Conservation (phyloP, 2,797 vertebrate genomes). For the Malurus leucopterus region DNA sequence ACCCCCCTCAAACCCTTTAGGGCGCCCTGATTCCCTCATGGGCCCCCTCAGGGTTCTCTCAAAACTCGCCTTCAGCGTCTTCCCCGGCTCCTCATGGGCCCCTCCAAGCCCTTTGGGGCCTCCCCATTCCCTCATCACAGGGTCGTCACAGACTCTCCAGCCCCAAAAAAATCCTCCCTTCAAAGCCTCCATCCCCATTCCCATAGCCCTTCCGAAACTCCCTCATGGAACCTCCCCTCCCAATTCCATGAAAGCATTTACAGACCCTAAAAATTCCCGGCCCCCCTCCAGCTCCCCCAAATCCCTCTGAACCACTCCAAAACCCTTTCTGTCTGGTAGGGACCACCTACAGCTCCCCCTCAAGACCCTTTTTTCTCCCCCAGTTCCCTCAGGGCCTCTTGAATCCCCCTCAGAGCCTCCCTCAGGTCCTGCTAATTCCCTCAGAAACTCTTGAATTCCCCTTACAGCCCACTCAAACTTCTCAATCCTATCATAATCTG, state of each 20-base stretch:
- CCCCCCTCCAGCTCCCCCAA: too few species aligned
- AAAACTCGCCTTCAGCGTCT: neutral
- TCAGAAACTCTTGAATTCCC: neutral
- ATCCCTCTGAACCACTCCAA: too few species aligned
- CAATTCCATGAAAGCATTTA: neutral
- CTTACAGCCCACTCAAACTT: neutral
- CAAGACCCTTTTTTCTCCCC: too few species aligned
- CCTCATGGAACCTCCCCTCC: rapidly evolving
- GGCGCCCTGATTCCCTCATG: rapidly evolving
- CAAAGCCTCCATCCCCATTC: neutral
- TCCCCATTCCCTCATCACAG: neutral
- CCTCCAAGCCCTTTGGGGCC: neutral
- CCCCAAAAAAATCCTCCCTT: too few species aligned
- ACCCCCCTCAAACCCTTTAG: neutral
- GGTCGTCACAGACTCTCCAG: neutral
- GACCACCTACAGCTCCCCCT: neutral
- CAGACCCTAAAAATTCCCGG: neutral
- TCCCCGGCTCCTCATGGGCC: neutral
- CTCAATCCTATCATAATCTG: neutral
- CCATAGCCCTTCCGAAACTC: neutral
- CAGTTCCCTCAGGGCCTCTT: neutral
- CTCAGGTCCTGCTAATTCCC: neutral
- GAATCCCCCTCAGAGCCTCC: neutral
- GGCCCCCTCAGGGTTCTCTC: neutral
- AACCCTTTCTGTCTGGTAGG: neutral